Percentiles rank a stretch among this genome's conserved stretches.
phyloP scores from a whole-genome alignment of 2,113 vertebrate species.

The Anoura caudifer region DNA sequence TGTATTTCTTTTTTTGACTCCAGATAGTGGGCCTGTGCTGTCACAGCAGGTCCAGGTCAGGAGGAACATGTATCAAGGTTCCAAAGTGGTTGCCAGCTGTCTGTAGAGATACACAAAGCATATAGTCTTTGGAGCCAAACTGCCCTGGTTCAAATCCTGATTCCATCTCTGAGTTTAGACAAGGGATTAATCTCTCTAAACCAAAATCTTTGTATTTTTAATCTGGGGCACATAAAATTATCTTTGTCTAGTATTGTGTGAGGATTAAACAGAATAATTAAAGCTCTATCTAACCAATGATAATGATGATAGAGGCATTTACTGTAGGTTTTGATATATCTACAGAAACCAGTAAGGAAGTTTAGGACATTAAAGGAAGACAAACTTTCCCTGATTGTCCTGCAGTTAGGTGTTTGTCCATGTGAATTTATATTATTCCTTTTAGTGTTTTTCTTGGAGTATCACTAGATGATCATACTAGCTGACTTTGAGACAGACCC shows the following conservation, averaged over 20 bases:
- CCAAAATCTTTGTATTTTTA: not conserved
- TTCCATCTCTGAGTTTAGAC: not conserved
- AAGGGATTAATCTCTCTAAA: not conserved
- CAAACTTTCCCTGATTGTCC: not conserved
- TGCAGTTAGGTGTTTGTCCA: not conserved
- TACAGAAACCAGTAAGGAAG: not conserved
- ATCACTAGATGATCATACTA: not conserved
- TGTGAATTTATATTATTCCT: not conserved
- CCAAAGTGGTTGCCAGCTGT: not conserved
- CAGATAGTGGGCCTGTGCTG: not conserved
- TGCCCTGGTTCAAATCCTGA: not conserved
- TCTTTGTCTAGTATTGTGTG: not conserved
- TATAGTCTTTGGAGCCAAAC: not conserved
- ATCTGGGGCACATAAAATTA: not conserved
- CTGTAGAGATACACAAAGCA: not conserved
- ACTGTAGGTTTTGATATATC: not conserved
- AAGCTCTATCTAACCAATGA: not conserved
- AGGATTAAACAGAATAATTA: not conserved
- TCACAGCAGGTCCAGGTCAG: not conserved
- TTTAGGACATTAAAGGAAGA: not conserved
- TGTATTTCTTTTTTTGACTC: not conserved
- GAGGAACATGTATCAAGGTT: not conserved
- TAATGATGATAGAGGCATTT: not conserved
- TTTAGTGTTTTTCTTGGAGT: not conserved
- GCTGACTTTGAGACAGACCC: not conserved